Conservation (phyloP, 2,797 vertebrate genomes). For the Clarias platycephalus region DNA sequence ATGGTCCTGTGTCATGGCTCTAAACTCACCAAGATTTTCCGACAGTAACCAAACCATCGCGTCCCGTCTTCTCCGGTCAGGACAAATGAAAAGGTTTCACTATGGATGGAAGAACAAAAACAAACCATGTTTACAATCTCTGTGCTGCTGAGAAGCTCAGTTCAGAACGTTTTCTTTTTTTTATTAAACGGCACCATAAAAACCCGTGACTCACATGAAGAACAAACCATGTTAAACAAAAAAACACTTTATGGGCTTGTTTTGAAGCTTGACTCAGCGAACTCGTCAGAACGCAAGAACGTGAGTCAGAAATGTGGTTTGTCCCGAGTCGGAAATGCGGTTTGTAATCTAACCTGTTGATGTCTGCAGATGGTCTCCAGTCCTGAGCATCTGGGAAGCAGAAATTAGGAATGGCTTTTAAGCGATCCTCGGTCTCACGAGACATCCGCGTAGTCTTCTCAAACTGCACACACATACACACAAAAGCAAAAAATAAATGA, state of each 20-base stretch:
- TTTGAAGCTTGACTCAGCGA: conserved; percentile 25
- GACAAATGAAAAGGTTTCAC: conserved; percentile 98
- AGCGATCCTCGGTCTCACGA: conserved; percentile 90
- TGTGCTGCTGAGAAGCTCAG: conserved; percentile 9
- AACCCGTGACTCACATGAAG: background rate
- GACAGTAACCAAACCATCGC: conserved; percentile 98
- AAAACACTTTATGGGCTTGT: background rate
- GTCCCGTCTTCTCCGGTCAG: conserved; percentile 96
- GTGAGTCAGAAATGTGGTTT: conserved; percentile 6
- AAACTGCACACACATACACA: conserved; percentile 71
- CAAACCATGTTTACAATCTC: background rate
- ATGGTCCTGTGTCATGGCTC: conserved; percentile 15
- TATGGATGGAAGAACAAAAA: conserved; percentile 54
- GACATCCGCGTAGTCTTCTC: conserved; percentile 87
- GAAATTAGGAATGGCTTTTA: conserved; percentile 94
- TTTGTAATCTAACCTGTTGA: conserved; percentile 78
- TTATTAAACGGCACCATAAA: background rate
- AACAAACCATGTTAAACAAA: background rate
- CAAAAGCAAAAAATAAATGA: conserved; percentile 8
- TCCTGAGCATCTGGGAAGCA: conserved; percentile 94
- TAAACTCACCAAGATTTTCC: conserved; percentile 91
- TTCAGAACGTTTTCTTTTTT: background rate
- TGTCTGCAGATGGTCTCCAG: conserved; percentile 86
- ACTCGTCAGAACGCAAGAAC: background rate
- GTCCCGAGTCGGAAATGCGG: background rate